Percentiles rank a stretch among this genome's conserved stretches.
Evolutionary conservation across 1,140 invertebrate genomes (phyloP).

Genomic region (Wasmannia auropunctata): DNA sequence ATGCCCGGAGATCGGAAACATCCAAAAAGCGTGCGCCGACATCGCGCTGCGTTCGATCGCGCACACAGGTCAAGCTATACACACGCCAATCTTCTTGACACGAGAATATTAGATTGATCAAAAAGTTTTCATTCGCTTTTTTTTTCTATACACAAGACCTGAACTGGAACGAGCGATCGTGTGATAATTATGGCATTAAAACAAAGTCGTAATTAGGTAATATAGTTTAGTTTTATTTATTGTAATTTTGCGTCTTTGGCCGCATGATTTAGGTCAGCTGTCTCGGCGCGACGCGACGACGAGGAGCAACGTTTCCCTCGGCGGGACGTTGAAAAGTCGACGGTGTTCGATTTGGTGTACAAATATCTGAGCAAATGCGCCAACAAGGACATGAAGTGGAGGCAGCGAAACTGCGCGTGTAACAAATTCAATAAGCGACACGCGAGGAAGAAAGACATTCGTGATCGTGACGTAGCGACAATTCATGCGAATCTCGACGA

Average conservation of each 20-base stretch:
- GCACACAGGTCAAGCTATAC: neutral
- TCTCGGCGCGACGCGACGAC: neutral
- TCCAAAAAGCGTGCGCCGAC: neutral
- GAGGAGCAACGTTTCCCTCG: neutral
- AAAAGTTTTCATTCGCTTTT: neutral
- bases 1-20: neutral
- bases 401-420: slow-evolving; percentile 67
- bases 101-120: neutral
- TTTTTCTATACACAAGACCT: neutral
- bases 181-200: neutral
- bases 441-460: slow-evolving; percentile 30
- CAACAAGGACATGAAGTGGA: slow-evolving; percentile 20
- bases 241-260: neutral
- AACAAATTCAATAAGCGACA: slow-evolving; percentile 68
- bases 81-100: neutral
- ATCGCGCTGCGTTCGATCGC: neutral
- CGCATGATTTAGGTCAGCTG: neutral
- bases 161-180: neutral
- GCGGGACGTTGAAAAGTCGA: slow-evolving; percentile 14
- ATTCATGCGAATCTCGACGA: neutral
- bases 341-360: slow-evolving; percentile 75
- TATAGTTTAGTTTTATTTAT: too few relatives aligned
- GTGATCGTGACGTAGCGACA: neutral
- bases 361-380: slow-evolving; percentile 67
- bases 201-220: too few relatives aligned